Evolutionary conservation across 1,140 invertebrate species (phyloP).

Genomic region (Theocolax elegans): DNA sequence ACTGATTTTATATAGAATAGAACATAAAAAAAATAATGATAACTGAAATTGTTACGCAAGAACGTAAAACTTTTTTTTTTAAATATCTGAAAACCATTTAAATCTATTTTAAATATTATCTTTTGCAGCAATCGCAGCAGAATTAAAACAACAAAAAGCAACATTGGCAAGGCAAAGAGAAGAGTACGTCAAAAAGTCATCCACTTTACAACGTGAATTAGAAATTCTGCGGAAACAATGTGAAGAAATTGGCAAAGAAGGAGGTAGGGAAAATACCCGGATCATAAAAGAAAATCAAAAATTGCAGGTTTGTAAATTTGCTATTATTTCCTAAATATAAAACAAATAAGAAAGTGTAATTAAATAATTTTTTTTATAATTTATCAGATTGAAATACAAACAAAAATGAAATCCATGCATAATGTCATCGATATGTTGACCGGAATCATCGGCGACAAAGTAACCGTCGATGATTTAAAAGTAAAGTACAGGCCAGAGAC

Average conservation of each 20-base stretch:
- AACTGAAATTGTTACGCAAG: too few relatives aligned
- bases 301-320: conserved; percentile 73
- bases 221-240: conserved; percentile 81
- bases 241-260: conserved; percentile 76
- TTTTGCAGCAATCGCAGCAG: conserved; percentile 83
- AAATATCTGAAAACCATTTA: too few relatives aligned
- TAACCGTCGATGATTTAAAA: conserved; percentile 62
- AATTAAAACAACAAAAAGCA: conserved; percentile 82
- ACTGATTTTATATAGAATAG: too few relatives aligned
- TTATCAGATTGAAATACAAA: conserved; percentile 81
- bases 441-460: conserved; percentile 79
- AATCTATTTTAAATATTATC: too few relatives aligned
- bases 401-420: conserved; percentile 83
- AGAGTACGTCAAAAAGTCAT: conserved; percentile 79
- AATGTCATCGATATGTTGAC: conserved; percentile 87
- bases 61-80: too few relatives aligned
- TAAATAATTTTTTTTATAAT: conserved; percentile 6
- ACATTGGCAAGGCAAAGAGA: conserved; percentile 80
- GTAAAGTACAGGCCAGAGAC: conserved; percentile 60
- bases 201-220: conserved; percentile 77
- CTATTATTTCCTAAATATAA: background rate
- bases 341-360: too few relatives aligned
- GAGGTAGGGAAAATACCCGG: conserved; percentile 73
- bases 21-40: too few relatives aligned
- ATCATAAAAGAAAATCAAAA: conserved; percentile 83